A percentile compares a stretch with the other conserved stretches of the same genome.
phyloP scores from a whole-genome alignment of 2,113 vertebrate species.

The Garra rufa region DNA sequence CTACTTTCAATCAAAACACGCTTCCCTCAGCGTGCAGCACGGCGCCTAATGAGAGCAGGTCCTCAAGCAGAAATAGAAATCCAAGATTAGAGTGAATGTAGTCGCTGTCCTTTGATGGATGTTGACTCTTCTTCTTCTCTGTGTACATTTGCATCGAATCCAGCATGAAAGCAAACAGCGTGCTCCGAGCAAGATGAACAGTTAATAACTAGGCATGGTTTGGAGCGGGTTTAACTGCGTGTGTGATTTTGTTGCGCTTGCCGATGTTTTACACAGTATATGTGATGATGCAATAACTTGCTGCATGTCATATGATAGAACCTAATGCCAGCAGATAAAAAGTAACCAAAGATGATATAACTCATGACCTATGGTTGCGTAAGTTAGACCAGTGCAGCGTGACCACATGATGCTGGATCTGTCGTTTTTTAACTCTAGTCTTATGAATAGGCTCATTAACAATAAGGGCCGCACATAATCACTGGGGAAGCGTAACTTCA shows the following conservation, averaged over 20 bases:
- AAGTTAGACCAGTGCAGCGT: constrained; percentile 11
- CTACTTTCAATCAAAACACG: constrained; percentile 23
- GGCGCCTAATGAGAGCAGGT: constrained; percentile 25
- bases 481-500: constrained; percentile 38
- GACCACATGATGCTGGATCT: constrained; percentile 1
- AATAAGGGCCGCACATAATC: constrained; percentile 19
- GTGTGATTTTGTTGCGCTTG: neutral
- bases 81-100: constrained; percentile 26
- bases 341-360: neutral
- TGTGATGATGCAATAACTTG: constrained; percentile 9
- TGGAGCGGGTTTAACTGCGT: neutral
- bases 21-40: neutral
- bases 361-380: constrained; percentile 4
- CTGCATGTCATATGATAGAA: neutral
- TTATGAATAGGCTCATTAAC: constrained; percentile 43
- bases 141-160: constrained; percentile 31
- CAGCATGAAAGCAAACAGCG: constrained; percentile 17
- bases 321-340: neutral
- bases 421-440: constrained; percentile 11
- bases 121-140: constrained; percentile 27
- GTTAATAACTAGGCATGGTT: constrained; percentile 20
- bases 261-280: neutral
- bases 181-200: neutral
- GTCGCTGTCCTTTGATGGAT: constrained; percentile 35
- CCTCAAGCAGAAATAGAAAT: constrained; percentile 43